These are phyloP conservation scores for Cydia amplana DNA, from an alignment of 1,140 invertebrate species.

Conservation along the genomic window DNA sequence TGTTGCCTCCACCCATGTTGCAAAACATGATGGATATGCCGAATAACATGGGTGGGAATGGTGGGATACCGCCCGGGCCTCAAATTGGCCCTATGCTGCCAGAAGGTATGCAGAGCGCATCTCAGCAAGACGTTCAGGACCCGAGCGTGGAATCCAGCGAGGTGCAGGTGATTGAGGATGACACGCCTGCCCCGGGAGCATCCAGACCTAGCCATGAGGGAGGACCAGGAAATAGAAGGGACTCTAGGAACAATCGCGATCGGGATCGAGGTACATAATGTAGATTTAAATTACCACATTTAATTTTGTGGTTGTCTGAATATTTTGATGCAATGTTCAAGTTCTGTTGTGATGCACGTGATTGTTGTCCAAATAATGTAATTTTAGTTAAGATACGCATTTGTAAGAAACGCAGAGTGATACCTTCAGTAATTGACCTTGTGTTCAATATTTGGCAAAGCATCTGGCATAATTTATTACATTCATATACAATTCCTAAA, in stretches of 20 bases:
- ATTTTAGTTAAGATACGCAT: not conserved
- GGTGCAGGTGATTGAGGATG: conserved; percentile 19
- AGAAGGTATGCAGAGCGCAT: conserved; percentile 16
- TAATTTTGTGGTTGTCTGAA: not conserved
- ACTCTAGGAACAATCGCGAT: conserved; percentile 16
- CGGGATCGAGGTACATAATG: conserved; percentile 3
- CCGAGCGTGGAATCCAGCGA: conserved; percentile 19
- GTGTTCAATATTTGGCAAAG: not conserved
- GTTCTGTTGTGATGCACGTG: not conserved
- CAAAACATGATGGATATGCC: conserved; percentile 19
- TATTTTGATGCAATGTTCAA: not conserved
- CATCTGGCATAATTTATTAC: not conserved
- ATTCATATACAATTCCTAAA: not conserved
- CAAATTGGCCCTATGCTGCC: conserved; percentile 15
- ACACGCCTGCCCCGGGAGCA: not conserved
- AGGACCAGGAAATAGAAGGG: conserved; percentile 5
- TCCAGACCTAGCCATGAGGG: not conserved
- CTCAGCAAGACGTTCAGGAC: conserved; percentile 20
- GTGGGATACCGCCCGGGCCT: not conserved
- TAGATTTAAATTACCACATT: not conserved
- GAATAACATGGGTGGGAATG: conserved; percentile 7
- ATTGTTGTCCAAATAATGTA: not conserved
- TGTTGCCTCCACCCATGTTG: conserved; percentile 7
- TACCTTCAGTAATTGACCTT: not conserved
- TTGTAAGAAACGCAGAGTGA: not conserved